Evolutionary conservation across 2,888 invertebrate species (phyloP).

Genomic region (Ectemnius continuus): DNA sequence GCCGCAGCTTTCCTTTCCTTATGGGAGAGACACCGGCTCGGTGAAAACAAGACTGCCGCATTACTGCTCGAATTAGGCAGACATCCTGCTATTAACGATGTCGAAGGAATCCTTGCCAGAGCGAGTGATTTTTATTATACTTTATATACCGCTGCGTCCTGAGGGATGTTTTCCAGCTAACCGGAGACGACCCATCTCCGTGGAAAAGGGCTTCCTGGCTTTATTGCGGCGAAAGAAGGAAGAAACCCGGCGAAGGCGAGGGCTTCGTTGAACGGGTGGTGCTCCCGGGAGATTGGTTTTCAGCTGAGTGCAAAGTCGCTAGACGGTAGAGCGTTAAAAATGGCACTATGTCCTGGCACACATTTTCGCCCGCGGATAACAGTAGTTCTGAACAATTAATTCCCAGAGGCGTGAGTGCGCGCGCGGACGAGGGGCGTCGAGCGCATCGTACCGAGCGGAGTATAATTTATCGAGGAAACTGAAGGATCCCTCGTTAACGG

Average conservation of each 20-base stretch:
- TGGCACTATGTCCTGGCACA: conserved; percentile 44
- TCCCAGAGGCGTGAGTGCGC: conserved; percentile 42
- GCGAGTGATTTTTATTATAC: conserved; percentile 26
- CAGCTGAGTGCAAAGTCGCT: conserved; percentile 8
- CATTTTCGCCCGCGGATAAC: conserved; percentile 51
- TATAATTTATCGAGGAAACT: conserved; percentile 33
- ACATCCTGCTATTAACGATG: conserved; percentile 39
- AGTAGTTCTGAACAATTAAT: conserved; percentile 62
- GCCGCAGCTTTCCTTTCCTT: conserved; percentile 60
- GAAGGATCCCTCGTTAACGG: conserved; percentile 35
- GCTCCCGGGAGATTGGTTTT: not conserved
- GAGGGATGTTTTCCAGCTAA: conserved; percentile 19
- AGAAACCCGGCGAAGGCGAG: not conserved
- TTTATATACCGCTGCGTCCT: conserved; percentile 35
- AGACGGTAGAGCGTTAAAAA: conserved; percentile 41
- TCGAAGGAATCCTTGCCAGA: conserved; percentile 42
- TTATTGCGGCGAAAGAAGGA: not conserved
- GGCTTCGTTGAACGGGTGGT: not conserved
- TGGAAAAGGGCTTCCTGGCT: conserved; percentile 9
- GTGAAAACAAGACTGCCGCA: conserved; percentile 46
- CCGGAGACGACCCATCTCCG: conserved; percentile 14
- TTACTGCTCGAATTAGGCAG: conserved; percentile 42
- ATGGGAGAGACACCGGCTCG: conserved; percentile 29
- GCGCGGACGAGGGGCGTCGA: conserved; percentile 32
- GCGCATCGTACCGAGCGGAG: conserved; percentile 39